Conservation (phyloP, 2,113 vertebrate genomes). For the Lucifuga dentata region DNA sequence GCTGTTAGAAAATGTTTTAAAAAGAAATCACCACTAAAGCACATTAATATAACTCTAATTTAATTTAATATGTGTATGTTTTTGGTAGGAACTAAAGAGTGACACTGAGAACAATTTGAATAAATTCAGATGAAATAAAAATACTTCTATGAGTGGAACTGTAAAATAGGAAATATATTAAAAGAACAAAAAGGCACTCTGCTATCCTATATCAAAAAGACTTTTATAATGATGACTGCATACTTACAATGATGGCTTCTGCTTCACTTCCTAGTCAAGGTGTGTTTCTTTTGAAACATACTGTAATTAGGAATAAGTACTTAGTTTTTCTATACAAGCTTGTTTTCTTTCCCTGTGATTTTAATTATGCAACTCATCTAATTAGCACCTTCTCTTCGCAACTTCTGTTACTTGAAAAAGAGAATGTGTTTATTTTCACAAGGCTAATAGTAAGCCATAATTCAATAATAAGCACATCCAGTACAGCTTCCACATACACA, state of each 20-base stretch:
- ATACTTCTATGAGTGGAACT: slow-evolving; percentile 25
- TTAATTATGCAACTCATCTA: slow-evolving; percentile 6
- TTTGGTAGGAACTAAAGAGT: slow-evolving; percentile 20
- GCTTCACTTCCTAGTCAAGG: neutral
- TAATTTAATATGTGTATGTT: slow-evolving; percentile 61
- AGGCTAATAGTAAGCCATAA: slow-evolving; percentile 43
- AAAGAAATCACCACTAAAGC: slow-evolving; percentile 45
- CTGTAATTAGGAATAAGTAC: neutral
- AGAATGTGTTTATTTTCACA: slow-evolving; percentile 41
- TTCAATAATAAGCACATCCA: slow-evolving; percentile 44
- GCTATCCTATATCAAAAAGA: slow-evolving; percentile 26
- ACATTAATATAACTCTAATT: slow-evolving; percentile 53
- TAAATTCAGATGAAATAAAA: slow-evolving; percentile 39
- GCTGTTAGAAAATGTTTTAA: neutral
- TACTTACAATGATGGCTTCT: too few species aligned
- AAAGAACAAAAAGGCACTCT: slow-evolving; percentile 59
- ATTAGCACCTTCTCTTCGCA: slow-evolving; percentile 8
- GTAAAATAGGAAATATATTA: slow-evolving; percentile 34
- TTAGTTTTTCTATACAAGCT: neutral
- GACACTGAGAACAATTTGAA: slow-evolving; percentile 33
- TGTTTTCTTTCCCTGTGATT: neutral
- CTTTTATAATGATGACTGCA: slow-evolving; percentile 29
- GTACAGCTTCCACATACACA: slow-evolving; percentile 48
- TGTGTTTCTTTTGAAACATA: slow-evolving; percentile 15
- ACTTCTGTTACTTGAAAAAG: slow-evolving; percentile 20